These are phyloP conservation scores for Bombus confusus DNA, from an alignment of 1,140 invertebrate genomes.

Conservation along the genomic window DNA sequence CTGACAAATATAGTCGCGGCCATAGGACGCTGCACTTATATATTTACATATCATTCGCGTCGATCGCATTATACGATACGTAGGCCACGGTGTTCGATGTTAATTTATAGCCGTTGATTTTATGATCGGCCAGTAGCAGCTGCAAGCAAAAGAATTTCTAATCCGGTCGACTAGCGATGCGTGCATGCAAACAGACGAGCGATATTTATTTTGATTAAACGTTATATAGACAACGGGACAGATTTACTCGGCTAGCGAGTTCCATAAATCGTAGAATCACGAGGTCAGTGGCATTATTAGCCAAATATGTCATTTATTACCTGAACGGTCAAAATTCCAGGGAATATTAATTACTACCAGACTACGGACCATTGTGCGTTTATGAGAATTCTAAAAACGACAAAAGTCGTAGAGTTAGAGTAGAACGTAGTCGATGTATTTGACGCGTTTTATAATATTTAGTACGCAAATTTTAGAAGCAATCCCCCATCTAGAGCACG, in stretches of 20 bases:
- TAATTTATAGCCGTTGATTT: slow-evolving; percentile 48
- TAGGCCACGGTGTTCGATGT: slow-evolving; percentile 18
- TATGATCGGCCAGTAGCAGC: slow-evolving; percentile 17
- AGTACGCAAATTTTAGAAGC: too few species aligned
- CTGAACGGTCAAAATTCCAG: slow-evolving; percentile 1
- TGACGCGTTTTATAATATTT: too few species aligned
- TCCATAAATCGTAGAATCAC: slow-evolving; percentile 43
- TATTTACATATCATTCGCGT: slow-evolving; percentile 49
- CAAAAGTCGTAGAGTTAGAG: too few species aligned
- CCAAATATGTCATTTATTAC: slow-evolving; percentile 57
- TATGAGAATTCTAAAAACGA: not conserved
- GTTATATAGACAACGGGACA: not conserved
- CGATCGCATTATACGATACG: slow-evolving; percentile 40
- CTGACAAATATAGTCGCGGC: slow-evolving; percentile 43
- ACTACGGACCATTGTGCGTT: not conserved
- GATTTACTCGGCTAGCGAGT: not conserved
- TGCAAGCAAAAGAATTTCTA: slow-evolving; percentile 19
- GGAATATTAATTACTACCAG: slow-evolving; percentile 54
- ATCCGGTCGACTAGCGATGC: slow-evolving; percentile 9
- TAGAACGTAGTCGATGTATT: too few species aligned
- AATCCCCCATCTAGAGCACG: too few species aligned
- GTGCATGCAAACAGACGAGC: slow-evolving; percentile 18
- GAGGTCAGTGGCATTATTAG: slow-evolving; percentile 40
- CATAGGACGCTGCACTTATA: slow-evolving; percentile 14
- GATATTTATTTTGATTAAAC: slow-evolving; percentile 51